These are phyloP conservation scores for Phaethornis superciliosus DNA, from an alignment of 2,113 vertebrate species.

Conservation along the genomic window DNA sequence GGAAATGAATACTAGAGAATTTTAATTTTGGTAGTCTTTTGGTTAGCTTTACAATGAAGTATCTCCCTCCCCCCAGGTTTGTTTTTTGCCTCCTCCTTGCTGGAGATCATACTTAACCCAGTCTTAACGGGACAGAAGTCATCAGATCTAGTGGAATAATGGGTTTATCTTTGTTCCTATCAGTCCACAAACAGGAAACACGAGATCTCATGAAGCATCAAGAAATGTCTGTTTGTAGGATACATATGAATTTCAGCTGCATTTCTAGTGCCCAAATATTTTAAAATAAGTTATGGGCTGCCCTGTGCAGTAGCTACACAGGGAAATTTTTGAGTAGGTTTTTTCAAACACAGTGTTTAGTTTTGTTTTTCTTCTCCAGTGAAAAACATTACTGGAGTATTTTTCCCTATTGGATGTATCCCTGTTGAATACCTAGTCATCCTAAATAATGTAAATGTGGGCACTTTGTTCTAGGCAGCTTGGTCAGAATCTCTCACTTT, in stretches of 20 bases:
- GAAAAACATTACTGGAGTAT: neutral
- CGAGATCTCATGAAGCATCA: neutral
- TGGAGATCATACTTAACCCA: neutral
- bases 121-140: neutral
- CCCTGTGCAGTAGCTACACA: neutral
- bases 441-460: neutral
- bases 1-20: neutral
- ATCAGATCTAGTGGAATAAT: neutral
- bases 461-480: neutral
- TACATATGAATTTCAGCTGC: neutral
- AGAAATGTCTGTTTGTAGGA: neutral
- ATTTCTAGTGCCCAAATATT: neutral
- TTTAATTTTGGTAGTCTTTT: neutral
- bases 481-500: neutral
- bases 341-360: neutral
- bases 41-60: neutral
- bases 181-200: neutral
- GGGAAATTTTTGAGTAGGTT: neutral
- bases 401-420: neutral
- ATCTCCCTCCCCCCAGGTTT: neutral
- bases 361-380: too few relatives aligned
- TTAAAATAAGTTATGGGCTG: neutral
- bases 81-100: neutral
- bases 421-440: neutral
- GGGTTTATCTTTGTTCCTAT: neutral